These are phyloP conservation scores for Stegostoma tigrinum DNA, from an alignment of 2,113 vertebrate species.

Conservation along the genomic window DNA sequence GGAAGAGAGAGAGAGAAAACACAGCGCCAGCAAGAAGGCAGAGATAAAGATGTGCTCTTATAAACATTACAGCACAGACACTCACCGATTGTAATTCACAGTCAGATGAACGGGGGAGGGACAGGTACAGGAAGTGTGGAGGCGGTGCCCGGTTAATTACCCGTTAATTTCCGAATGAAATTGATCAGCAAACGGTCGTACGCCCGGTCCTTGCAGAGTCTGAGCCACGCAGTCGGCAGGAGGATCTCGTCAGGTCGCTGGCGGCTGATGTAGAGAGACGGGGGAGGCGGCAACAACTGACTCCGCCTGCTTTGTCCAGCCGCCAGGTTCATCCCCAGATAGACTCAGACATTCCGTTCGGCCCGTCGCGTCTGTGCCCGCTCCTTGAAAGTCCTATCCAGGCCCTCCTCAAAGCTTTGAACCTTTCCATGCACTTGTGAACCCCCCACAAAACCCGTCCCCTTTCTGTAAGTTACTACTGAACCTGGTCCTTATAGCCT, in stretches of 20 bases:
- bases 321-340: not conserved
- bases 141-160: not conserved
- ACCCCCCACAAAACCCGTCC: too few relatives aligned
- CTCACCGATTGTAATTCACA: not conserved
- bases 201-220: not conserved
- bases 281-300: not conserved
- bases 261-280: not conserved
- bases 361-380: not conserved
- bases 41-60: too few relatives aligned
- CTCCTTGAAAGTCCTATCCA: too few relatives aligned
- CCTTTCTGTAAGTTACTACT: too few relatives aligned
- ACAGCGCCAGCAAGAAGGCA: not conserved
- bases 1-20: not conserved
- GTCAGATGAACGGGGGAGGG: not conserved
- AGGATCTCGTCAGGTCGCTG: not conserved
- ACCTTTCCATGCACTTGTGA: too few relatives aligned
- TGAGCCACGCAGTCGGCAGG: not conserved
- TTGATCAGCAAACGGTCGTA: not conserved
- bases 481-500: too few relatives aligned
- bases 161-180: not conserved
- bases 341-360: not conserved
- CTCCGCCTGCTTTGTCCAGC: not conserved
- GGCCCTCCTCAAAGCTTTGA: too few relatives aligned
- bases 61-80: too few relatives aligned
- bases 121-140: not conserved